Evolutionary conservation across 2,113 vertebrate genomes (phyloP), one percentile per base, ranked within the genome.

Genomic region (Typhlomys cinereus): DNA sequence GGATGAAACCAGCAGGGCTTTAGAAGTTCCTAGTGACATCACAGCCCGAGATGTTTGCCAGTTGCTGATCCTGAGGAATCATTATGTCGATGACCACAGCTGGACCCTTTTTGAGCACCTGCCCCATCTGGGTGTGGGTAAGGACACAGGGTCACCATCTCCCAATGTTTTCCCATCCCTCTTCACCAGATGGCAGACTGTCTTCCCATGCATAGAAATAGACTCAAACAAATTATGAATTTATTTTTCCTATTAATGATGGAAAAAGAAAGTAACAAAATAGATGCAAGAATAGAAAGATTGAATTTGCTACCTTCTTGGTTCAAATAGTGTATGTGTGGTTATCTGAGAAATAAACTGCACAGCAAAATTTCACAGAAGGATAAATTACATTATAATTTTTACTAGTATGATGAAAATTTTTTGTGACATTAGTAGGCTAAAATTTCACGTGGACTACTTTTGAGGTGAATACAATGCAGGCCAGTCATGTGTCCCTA

Each of bases 71-170:
- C 52, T 99, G 98, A 99, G 99, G 98, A 99, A 99, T 96, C 98
- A 99, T 94, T 99, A 98, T 95, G 95, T 99, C 46, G 99, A 99
- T 97, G 99, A 99, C 97, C 98, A 99, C 97, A 98, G 98, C 98
- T 99, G 99, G 99, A 99, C 99, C 18, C 98, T 99, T 78, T 99
- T 99, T 98, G 99, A 99, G 95, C 98, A 99, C 89, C 98, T 97
- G 80, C 89, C 94, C 93, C 92, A 92, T 41, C 10, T 92, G 81
- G 95, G 96, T 78, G 71, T 96, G 85, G 96, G 99, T 99, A 98
- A 98, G 97, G 39, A 92, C 80, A 54, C 12, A 91, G 52, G 94
- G 18, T 73, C 27, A 23, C 31, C 48, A 31, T 79, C 46, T 78
- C 39, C 31, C 4, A n/a, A 66, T 27, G 18, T 4, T 73, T 76